Evolutionary conservation across 1,140 invertebrate genomes (phyloP), one percentile per base, ranked within the genome.

Genomic region (Drosophila ambigua): DNA sequence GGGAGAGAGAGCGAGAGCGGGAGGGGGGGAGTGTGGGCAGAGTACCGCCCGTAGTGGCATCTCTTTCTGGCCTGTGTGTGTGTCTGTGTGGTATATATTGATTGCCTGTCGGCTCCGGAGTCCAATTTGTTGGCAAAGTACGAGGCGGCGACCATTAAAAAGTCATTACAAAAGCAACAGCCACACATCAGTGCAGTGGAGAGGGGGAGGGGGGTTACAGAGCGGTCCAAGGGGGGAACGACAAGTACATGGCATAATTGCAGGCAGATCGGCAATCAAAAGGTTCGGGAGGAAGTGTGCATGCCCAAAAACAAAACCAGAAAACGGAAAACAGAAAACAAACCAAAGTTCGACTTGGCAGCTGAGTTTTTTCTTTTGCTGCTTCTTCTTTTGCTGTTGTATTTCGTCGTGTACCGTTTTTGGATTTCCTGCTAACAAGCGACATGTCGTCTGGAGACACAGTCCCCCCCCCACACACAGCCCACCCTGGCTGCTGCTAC

Each of bases 191-290:
- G 26, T 20, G 31, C n/a, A 23, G n/a, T 9, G 23, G 13, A 16
- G 9, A 5, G n/a, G 9, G 13, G 13, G 7, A 11, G 9, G 13
- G 13, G 7, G 15, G 26, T 28, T 4, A 7, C 8, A 23, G 13
- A 11, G 26, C 5, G 51, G 4, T 35, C 8, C 3, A 35, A 5
- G 16, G 15, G 8, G 61, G 50, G 15, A 43, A 26, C 48, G 63
- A 69, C 77, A 82, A 78, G 71, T 79, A 83, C 79, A 73, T 52
- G 60, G 79, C 69, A 74, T 74, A 82, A 74, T 79, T 79, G 75
- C 68, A 78, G 11, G 11, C 35, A 28, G 77, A 68, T 45, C 61
- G 66, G 58, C 53, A 59, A 60, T 72, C 44, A 72, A 55, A 50
- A 55, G 52, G 54, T 57, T 68, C 16, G 35, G 46, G 39, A 82